Evolutionary conservation across 2,888 invertebrate genomes (phyloP).

Genomic region (Dicroscelio sp.): DNA sequence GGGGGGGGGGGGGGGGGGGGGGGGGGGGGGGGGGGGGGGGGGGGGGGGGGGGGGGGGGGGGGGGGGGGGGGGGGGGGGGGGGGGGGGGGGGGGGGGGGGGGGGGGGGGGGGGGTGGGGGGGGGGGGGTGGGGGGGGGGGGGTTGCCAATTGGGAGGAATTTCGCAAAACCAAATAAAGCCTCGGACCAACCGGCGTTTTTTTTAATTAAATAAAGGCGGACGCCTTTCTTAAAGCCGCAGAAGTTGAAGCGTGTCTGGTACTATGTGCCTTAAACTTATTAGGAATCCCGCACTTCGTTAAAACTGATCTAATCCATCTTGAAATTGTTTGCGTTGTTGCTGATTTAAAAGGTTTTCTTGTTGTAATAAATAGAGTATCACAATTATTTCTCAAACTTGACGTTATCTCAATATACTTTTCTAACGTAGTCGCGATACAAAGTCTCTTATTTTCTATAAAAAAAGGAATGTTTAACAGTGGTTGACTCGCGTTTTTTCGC

Average conservation of each 20-base stretch:
- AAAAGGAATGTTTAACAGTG: background rate
- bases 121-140: too few species aligned
- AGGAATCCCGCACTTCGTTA: slow-evolving; percentile 58
- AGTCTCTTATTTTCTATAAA: slow-evolving; percentile 66
- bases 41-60: too few species aligned
- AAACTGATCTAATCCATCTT: slow-evolving; percentile 65
- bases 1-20: too few species aligned
- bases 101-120: too few species aligned
- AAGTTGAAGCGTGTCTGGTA: slow-evolving; percentile 8
- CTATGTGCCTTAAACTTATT: slow-evolving; percentile 43
- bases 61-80: too few species aligned
- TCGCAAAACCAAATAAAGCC: background rate
- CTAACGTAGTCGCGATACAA: slow-evolving; percentile 55
- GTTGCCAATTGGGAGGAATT: too few species aligned
- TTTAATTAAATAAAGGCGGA: background rate
- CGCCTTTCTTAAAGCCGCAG: background rate
- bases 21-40: too few species aligned
- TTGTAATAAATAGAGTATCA: background rate
- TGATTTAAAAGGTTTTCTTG: slow-evolving; percentile 64
- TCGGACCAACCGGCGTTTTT: background rate
- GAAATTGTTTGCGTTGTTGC: slow-evolving; percentile 60
- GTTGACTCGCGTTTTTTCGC: slow-evolving; percentile 15
- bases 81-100: too few species aligned
- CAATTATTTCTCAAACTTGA: background rate
- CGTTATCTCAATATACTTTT: background rate